These are phyloP conservation scores for Lagopus muta DNA, from an alignment of 2,113 vertebrate genomes.

Conservation along the genomic window DNA sequence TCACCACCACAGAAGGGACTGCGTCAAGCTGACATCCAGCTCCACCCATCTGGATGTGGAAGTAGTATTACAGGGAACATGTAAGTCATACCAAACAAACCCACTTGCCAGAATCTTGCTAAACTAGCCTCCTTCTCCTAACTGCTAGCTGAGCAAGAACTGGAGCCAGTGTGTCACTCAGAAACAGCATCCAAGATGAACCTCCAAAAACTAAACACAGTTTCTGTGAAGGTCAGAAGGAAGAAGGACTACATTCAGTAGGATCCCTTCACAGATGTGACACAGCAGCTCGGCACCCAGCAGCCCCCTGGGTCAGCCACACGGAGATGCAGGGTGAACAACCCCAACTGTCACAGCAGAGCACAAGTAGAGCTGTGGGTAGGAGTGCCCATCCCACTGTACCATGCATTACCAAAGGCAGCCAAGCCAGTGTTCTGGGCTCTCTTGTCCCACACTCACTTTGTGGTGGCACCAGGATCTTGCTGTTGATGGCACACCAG, in stretches of 20 bases:
- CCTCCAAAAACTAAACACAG: background rate
- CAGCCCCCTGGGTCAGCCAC: background rate
- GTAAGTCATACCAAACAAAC: background rate
- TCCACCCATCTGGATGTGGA: background rate
- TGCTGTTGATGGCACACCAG: conserved; percentile 95
- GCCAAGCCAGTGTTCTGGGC: background rate
- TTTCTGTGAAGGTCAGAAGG: background rate
- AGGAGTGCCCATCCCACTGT: background rate
- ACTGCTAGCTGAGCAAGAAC: background rate
- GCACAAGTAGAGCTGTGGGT: background rate
- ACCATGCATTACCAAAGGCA: background rate
- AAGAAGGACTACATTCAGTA: background rate
- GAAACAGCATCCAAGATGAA: background rate
- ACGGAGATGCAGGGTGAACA: background rate
- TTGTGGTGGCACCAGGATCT: conserved; percentile 93
- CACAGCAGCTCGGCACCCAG: background rate
- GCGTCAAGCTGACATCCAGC: background rate
- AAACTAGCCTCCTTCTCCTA: background rate
- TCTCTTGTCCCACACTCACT: conserved; percentile 76
- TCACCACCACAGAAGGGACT: background rate
- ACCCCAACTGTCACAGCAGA: background rate
- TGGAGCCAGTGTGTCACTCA: background rate
- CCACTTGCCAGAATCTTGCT: background rate
- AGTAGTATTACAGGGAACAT: background rate
- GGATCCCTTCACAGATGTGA: background rate